Base-by-base conservation (phyloP, 2,797 vertebrate species). In the Halcyon badia region DNA sequence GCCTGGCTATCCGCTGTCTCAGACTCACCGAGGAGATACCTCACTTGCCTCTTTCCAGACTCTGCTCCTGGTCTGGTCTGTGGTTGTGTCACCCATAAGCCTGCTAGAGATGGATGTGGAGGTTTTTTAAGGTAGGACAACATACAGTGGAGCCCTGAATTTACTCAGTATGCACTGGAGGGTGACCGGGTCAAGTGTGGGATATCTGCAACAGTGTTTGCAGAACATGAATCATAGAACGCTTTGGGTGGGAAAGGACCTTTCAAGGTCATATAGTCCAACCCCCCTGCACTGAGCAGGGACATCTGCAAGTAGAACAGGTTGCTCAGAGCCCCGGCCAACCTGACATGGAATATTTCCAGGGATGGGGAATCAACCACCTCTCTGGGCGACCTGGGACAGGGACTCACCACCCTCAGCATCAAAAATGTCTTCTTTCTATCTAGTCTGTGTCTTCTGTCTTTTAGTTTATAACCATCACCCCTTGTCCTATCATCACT, bases 41-140 rank as follows among this genome's bases (percentile, higher is more conserved):
- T 26, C 2, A 2, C 18, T 71, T 0, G 0, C 3, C n/a, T 8
- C 33, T 30, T 78, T 73, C 17, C 26, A 51, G 60, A 5, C 48
- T 28, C 42, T 21, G 25, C 33, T 26, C 46, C 49, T 62, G n/a
- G 10, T 48, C 73, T n/a, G n/a, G 6, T 42, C 54, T 51, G 52
- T 51, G 37, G 18, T n/a, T 31, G 49, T 4, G 15, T 46, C 58
- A n/a, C 37, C 48, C 37, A 18, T 15, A n/a, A n/a, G n/a, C n/a
- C n/a, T n/a, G n/a, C n/a, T n/a, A 54, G 41, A 71, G 65, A 21
- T 30, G 37, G 24, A 4, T 8, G 17, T 31, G 22, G 37, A 65
- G 37, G 8, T 6, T 49, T 77, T 30, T 71, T 49, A 16, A 30
- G 22, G 48, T 20, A 62, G 42, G 15, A 31, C 14, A 48, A 30